Conservation (phyloP, 2,113 vertebrate genomes). For the Pogonocichla stellata region DNA sequence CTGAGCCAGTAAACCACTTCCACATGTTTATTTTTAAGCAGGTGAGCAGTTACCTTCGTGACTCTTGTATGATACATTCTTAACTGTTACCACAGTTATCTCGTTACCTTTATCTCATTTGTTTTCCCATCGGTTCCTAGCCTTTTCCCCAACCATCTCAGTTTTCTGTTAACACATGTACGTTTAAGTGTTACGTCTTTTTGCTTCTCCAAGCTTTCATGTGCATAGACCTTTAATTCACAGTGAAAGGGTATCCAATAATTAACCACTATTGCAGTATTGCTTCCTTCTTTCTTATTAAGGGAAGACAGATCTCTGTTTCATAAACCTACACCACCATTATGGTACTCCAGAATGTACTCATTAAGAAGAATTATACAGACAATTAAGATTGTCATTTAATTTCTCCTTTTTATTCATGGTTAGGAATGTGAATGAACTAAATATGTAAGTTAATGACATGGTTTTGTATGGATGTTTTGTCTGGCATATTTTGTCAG, state of each 20-base stretch:
- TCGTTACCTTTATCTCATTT: background rate
- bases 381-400: constrained; percentile 18
- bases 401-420: constrained; percentile 20
- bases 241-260: background rate
- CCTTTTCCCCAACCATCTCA: background rate
- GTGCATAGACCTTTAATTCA: background rate
- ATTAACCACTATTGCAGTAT: background rate
- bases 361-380: constrained; percentile 46
- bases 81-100: background rate
- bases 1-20: background rate
- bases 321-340: background rate
- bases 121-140: background rate
- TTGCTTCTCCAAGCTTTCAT: background rate
- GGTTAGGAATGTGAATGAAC: background rate
- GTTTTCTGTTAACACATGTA: background rate
- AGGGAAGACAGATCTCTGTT: constrained; percentile 6
- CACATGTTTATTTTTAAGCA: background rate
- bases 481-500: background rate
- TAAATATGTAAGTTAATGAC: background rate
- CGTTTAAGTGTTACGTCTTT: background rate
- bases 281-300: background rate
- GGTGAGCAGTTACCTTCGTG: background rate
- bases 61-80: background rate
- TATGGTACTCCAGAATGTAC: background rate
- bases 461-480: background rate